These are phyloP conservation scores for Silurus meridionalis DNA, from an alignment of 2,113 vertebrate genomes.

Conservation along the genomic window DNA sequence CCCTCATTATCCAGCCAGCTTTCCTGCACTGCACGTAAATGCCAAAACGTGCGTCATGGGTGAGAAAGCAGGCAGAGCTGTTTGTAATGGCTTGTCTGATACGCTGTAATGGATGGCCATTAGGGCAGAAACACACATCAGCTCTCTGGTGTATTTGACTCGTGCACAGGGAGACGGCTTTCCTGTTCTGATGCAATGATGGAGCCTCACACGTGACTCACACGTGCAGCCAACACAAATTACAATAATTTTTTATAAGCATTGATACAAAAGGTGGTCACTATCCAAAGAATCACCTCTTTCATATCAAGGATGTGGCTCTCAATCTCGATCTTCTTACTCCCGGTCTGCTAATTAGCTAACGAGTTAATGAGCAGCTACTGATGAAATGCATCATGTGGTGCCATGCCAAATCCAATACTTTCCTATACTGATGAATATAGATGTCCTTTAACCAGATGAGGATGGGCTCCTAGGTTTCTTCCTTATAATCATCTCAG, in stretches of 20 bases:
- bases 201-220: background rate
- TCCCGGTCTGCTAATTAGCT: background rate
- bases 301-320: background rate
- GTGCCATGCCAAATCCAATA: no score
- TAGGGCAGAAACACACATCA: slow-evolving; percentile 41
- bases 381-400: no score
- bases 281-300: background rate
- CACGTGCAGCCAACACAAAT: background rate
- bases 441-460: no score
- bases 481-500: no score
- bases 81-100: slow-evolving; percentile 29
- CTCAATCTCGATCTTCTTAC: background rate
- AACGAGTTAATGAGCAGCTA: background rate
- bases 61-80: background rate
- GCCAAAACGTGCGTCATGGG: slow-evolving; percentile 22
- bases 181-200: background rate
- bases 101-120: slow-evolving; percentile 29
- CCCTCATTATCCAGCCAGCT: background rate
- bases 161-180: background rate
- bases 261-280: background rate
- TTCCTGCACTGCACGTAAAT: background rate
- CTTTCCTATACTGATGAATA: no score
- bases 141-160: slow-evolving; percentile 6
- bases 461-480: no score
- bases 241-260: background rate